A percentile compares a stretch with the other conserved stretches of the same genome.
Conservation (phyloP, 1,140 invertebrate species). For the Brachionus sp. region DNA sequence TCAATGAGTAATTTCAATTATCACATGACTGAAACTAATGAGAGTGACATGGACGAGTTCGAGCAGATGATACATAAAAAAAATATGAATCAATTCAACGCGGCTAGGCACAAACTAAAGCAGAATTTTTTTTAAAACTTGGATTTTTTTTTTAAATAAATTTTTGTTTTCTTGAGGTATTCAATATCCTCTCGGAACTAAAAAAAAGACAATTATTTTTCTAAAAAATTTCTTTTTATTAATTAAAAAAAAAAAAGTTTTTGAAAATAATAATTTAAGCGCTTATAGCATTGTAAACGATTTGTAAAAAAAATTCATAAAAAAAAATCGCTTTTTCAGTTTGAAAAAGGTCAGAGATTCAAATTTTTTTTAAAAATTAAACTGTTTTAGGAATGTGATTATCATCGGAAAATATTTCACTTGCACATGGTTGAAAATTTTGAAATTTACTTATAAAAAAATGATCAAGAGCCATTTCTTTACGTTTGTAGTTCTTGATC, state of each 20-base stretch:
- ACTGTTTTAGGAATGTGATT: neutral
- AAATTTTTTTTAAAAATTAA: neutral
- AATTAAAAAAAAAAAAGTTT: neutral
- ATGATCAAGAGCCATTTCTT: neutral
- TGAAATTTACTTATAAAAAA: slow-evolving; percentile 7
- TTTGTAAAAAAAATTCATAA: neutral
- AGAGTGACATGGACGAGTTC: neutral
- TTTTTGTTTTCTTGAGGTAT: neutral
- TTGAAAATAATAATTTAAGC: neutral
- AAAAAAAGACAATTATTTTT: neutral
- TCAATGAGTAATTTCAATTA: slow-evolving; percentile 22
- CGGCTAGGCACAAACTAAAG: neutral
- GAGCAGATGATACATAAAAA: neutral
- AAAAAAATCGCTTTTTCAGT: neutral
- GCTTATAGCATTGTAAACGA: neutral
- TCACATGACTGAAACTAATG: neutral
- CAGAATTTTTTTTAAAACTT: slow-evolving; percentile 10
- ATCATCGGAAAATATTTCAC: neutral
- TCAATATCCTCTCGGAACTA: neutral
- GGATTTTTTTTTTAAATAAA: neutral
- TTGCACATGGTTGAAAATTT: neutral
- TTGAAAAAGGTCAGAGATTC: neutral
- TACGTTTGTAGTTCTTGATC: neutral
- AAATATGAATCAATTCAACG: slow-evolving; percentile 34
- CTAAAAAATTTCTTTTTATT: neutral